Percentiles rank a stretch among this genome's conserved stretches.
Evolutionary conservation across 37 sponge, comb jelly and placozoan genomes (phyloP).

Genomic region (Ephydatia muelleri): DNA sequence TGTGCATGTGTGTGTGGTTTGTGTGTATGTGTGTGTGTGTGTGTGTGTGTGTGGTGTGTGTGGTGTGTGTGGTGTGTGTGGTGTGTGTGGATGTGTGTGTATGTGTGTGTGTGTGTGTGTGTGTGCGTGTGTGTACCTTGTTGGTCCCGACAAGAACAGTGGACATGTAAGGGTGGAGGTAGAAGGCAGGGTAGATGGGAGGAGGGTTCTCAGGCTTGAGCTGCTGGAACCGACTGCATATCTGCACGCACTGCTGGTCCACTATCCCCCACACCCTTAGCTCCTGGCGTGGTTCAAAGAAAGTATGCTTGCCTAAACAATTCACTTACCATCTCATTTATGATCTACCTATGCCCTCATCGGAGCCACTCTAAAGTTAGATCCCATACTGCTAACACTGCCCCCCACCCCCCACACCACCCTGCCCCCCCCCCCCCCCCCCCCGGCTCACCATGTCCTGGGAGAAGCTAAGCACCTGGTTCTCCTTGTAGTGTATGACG

Average conservation of each 20-base stretch:
- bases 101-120: neutral
- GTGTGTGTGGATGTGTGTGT: no score
- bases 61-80: no score
- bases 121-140: slow-evolving; percentile 31
- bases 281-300: slow-evolving; percentile 43
- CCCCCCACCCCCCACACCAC: no score
- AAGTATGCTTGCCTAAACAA: no score
- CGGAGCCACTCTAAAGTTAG: no score
- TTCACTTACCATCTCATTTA: no score
- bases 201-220: slow-evolving; percentile 66
- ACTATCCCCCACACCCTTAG: slow-evolving; percentile 85
- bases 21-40: no score
- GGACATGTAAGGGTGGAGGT: slow-evolving; percentile 62
- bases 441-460: slow-evolving; percentile 69
- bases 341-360: no score
- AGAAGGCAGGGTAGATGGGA: slow-evolving; percentile 70
- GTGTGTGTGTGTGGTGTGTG: no score
- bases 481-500: slow-evolving; percentile 49
- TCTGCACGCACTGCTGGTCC: slow-evolving; percentile 90
- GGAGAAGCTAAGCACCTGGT: slow-evolving; percentile 83
- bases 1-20: no score
- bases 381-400: no score
- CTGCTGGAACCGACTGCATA: slow-evolving; percentile 38
- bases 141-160: slow-evolving; percentile 74
- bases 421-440: no score